phyloP scores from a whole-genome alignment of 2,113 vertebrate genomes.

The Aptenodytes forsteri region DNA sequence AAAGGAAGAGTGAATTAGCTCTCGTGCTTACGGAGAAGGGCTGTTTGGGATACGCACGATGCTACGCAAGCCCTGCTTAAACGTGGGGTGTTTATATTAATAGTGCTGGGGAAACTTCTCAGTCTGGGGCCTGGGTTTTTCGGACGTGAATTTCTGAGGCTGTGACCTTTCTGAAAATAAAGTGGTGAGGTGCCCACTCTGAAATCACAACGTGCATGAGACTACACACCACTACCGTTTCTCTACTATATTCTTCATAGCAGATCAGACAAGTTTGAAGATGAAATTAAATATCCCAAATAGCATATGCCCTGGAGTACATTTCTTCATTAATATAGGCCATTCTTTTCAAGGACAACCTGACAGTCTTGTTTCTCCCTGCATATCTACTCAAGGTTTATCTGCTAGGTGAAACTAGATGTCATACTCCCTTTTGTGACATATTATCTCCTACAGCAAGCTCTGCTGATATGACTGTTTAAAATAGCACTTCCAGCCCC shows the following conservation, averaged over 20 bases:
- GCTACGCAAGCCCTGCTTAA: neutral
- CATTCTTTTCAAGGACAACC: slow-evolving; percentile 60
- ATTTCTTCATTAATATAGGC: slow-evolving; percentile 53
- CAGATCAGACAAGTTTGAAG: neutral
- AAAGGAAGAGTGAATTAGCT: neutral
- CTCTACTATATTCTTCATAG: neutral
- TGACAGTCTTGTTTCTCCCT: slow-evolving; percentile 46
- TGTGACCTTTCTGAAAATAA: slow-evolving; percentile 22
- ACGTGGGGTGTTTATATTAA: neutral
- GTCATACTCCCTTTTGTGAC: slow-evolving; percentile 59
- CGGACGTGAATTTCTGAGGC: neutral
- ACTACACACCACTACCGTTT: neutral
- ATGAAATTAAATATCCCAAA: slow-evolving; percentile 49
- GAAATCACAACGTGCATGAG: neutral
- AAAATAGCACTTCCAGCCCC: slow-evolving; percentile 48
- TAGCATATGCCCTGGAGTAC: slow-evolving; percentile 34
- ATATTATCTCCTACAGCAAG: slow-evolving; percentile 66
- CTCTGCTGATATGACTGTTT: slow-evolving; percentile 61
- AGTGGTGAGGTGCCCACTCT: neutral
- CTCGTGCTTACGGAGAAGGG: neutral
- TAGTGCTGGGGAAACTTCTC: neutral
- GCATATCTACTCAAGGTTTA: slow-evolving; percentile 59
- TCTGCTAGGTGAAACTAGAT: slow-evolving; percentile 64
- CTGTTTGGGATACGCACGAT: rapidly evolving
- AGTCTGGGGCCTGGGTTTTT: neutral